Percentiles rank a stretch among this genome's conserved stretches.
These are phyloP conservation scores for Brachionus angularis DNA, from an alignment of 1,140 invertebrate species.

Conservation along the genomic window DNA sequence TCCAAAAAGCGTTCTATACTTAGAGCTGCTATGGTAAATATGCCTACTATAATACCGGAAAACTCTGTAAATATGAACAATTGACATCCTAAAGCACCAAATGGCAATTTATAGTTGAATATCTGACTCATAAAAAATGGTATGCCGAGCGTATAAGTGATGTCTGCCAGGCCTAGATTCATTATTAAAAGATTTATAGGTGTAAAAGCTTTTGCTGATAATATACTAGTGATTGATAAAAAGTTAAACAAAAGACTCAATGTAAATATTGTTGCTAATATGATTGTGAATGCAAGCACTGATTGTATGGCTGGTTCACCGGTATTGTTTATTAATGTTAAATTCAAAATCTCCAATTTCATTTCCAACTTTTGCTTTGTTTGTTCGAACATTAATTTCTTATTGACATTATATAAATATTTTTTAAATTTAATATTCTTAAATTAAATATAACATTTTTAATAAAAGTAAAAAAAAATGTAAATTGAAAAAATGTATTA, in stretches of 20 bases:
- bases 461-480: no score
- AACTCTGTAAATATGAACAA: conserved; percentile 34
- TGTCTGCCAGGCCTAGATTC: conserved; percentile 21
- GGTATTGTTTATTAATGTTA: background rate
- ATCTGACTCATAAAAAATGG: conserved; percentile 37
- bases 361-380: no score
- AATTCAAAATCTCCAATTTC: conserved; percentile 3
- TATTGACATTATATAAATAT: no score
- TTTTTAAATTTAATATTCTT: no score
- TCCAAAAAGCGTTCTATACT: conserved; percentile 29
- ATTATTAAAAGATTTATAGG: conserved; percentile 35
- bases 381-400: no score
- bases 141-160: conserved; percentile 16
- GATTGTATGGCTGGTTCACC: conserved; percentile 24
- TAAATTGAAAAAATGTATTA: no score
- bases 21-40: conserved; percentile 27
- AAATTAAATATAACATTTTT: no score
- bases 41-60: conserved; percentile 27
- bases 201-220: conserved; percentile 2
- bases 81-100: conserved; percentile 18
- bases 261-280: conserved; percentile 13
- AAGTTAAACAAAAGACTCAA: background rate
- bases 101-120: background rate
- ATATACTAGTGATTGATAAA: conserved; percentile 26
- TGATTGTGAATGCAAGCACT: conserved; percentile 7